Conservation (phyloP, 2,113 vertebrate species). For the Dasyurus viverrinus region DNA sequence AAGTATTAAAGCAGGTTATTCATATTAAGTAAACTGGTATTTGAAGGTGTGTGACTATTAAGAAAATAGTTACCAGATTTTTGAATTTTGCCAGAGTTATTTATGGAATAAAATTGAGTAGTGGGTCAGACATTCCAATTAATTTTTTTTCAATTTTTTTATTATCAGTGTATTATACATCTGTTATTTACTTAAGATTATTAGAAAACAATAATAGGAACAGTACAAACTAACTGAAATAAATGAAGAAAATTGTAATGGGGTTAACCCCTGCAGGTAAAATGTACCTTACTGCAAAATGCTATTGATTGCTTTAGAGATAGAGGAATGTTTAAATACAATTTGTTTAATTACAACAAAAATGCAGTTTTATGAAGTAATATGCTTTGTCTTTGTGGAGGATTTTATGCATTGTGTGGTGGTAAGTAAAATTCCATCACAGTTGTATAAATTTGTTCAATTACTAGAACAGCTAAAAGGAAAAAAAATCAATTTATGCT, state of each 20-base stretch:
- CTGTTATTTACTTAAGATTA: constrained; percentile 66
- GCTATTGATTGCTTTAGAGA: constrained; percentile 81
- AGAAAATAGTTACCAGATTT: not conserved
- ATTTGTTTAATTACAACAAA: constrained; percentile 85
- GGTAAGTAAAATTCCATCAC: constrained; percentile 83
- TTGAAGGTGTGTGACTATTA: constrained; percentile 41
- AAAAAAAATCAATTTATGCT: constrained; percentile 83
- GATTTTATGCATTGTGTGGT: constrained; percentile 80
- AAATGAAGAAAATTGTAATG: constrained; percentile 63
- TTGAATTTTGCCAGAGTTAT: not conserved
- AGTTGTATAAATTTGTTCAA: constrained; percentile 84
- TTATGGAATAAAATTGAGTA: not conserved
- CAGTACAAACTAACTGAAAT: constrained; percentile 76
- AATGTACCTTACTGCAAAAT: constrained; percentile 82
- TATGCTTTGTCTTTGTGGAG: constrained; percentile 77
- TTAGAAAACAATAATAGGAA: constrained; percentile 61
- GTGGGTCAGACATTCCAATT: constrained; percentile 42
- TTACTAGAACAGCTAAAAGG: constrained; percentile 82
- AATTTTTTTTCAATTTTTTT: constrained; percentile 58
- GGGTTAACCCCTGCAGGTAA: constrained; percentile 81
- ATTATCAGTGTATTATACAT: constrained; percentile 26
- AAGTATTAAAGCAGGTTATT: not conserved
- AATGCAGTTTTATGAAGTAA: constrained; percentile 83
- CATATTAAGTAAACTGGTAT: constrained; percentile 14
- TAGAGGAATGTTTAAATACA: constrained; percentile 79